A percentile compares a stretch with the other conserved stretches of the same genome.
These are phyloP conservation scores for Nowickia ferox DNA, from an alignment of 2,888 invertebrate species.

Conservation along the genomic window DNA sequence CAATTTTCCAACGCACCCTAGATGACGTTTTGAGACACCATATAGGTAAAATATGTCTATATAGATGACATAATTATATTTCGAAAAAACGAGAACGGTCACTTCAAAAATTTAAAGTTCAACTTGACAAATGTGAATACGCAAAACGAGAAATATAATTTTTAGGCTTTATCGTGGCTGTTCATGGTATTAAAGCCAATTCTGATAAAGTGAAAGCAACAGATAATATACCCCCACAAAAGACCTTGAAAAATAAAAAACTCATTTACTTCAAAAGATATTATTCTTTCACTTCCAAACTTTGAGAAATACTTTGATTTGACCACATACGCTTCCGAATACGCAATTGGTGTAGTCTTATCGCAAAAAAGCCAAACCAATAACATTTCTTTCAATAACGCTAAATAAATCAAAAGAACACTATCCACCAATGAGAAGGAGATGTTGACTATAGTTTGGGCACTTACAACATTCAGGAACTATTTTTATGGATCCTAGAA, in stretches of 20 bases:
- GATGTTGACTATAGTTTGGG: neutral
- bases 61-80: neutral
- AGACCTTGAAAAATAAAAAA: neutral
- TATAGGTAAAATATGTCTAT: too few relatives aligned
- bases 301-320: neutral
- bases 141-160: neutral
- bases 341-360: neutral
- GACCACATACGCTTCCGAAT: neutral
- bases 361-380: neutral
- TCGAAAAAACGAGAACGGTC: neutral
- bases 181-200: constrained; percentile 7
- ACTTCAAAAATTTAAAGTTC: constrained; percentile 21
- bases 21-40: neutral
- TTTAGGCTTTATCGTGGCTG: neutral
- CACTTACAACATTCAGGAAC: constrained; percentile 7
- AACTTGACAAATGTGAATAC: neutral
- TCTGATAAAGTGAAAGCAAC: constrained; percentile 9
- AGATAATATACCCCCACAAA: neutral
- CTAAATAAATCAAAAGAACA: neutral
- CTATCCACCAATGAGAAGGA: neutral
- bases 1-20: neutral
- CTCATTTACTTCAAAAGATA: neutral
- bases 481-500: neutral
- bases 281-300: neutral
- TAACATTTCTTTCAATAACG: neutral